Base-by-base conservation (phyloP, 2,888 invertebrate species). In the Stenchaetothrips biformis region DNA sequence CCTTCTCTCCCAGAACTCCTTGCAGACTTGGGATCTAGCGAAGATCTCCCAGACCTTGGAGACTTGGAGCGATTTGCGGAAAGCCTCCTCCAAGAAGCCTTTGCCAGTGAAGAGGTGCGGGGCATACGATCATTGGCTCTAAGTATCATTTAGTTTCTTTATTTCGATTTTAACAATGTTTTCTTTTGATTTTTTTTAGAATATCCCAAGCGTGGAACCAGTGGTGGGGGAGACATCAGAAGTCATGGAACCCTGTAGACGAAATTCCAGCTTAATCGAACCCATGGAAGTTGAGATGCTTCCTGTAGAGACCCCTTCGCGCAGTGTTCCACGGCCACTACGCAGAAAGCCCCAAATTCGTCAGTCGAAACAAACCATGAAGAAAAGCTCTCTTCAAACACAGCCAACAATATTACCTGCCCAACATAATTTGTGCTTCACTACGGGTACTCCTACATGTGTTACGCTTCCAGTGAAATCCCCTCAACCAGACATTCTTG, bases 221-320 rank as follows among this genome's bases (percentile, higher is more conserved):
- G 85, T 95, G 95, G 95, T 95, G 95, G 95, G 94, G 95, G 82
- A 92, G 92, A 80, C 93, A 94, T 85, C 95, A 95, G 88, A 93
- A 91, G 87, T 92, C 89, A 84, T 95, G 95, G 95, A 95, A 94
- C 86, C 95, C 95, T 84, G 89, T 93, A 85, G 89, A 91, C 84
- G 88, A 89, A 27, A 47, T 78, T 0, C 67, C 49, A 78, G 79
- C 67, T n/a, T 62, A 48, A 80, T 67, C 74, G 78, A 80, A 21
- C 21, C 25, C 11, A 7, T 25, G 67, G 21, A 74, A 11, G 11
- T 21, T 74, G 67, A n/a, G 25, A 25, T 74, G 67, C 18, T 7
- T 53, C 18, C 53, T 53, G 11, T 4, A 53, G 67, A 74, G 67
- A 25, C 67, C 21, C 7, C 67, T 25, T 53, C 53, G 13, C 16